A percentile compares a stretch with the other conserved stretches of the same genome.
Conservation (phyloP, 2,888 invertebrate genomes). For the Bhutanitis thaidina region DNA sequence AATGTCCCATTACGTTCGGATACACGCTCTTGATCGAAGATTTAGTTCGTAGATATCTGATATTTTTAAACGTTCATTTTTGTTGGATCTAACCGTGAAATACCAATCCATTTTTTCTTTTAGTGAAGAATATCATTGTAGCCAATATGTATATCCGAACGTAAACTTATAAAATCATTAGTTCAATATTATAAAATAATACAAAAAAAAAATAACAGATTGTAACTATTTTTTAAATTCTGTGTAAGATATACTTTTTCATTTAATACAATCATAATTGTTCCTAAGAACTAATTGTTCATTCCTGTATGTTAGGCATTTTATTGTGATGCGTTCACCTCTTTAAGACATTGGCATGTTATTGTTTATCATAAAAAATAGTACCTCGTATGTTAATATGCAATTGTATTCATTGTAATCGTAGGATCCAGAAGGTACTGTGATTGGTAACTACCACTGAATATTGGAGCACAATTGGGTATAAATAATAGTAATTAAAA, state of each 20-base stretch:
- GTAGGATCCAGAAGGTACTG: constrained; percentile 68
- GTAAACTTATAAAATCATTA: constrained; percentile 11
- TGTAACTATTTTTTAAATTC: constrained; percentile 18
- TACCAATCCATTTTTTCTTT: constrained; percentile 20
- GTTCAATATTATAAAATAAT: constrained; percentile 5
- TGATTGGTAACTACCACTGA: constrained; percentile 65
- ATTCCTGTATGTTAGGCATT: constrained; percentile 26
- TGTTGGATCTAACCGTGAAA: constrained; percentile 19
- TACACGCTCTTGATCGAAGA: constrained; percentile 27
- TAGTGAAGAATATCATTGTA: constrained; percentile 18
- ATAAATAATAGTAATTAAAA: constrained; percentile 27
- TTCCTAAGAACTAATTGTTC: constrained; percentile 22
- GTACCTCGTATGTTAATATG: constrained; percentile 34
- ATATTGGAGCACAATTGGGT: constrained; percentile 51
- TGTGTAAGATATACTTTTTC: constrained; percentile 9
- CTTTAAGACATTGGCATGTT: constrained; percentile 31
- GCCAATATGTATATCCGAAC: constrained; percentile 25
- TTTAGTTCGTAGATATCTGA: neutral
- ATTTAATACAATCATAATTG: constrained; percentile 12
- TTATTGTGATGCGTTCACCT: constrained; percentile 20
- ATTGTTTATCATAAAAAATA: constrained; percentile 34
- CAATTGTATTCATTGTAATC: constrained; percentile 49
- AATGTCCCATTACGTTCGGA: constrained; percentile 32
- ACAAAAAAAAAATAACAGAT: constrained; percentile 4
- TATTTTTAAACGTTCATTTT: neutral